These are phyloP conservation scores for Amyelois transitella DNA, from an alignment of 1,140 invertebrate species.

Conservation along the genomic window DNA sequence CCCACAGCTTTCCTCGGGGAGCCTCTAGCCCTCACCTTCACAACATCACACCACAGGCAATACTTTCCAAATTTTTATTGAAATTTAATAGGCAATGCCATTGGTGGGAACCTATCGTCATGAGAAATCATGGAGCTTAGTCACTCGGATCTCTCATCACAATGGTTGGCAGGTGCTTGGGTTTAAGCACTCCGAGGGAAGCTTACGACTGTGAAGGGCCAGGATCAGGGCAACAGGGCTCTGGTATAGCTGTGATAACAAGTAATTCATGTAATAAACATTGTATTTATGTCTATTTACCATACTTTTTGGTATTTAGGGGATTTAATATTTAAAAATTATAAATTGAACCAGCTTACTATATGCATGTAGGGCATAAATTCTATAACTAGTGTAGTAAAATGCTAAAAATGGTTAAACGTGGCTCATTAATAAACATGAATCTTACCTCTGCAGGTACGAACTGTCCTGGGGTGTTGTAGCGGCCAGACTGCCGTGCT, in stretches of 20 bases:
- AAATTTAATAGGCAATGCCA: constrained; percentile 14
- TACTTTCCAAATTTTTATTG: constrained; percentile 9
- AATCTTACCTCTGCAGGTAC: constrained; percentile 47
- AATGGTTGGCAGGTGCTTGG: constrained; percentile 16
- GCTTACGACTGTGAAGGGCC: constrained; percentile 41
- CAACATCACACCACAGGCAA: constrained; percentile 19
- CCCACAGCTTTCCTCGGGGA: constrained; percentile 45
- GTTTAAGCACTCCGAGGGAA: constrained; percentile 42
- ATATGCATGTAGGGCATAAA: no score
- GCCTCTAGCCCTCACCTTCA: constrained; percentile 21
- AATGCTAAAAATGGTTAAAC: no score
- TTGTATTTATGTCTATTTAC: neutral
- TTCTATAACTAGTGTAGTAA: no score
- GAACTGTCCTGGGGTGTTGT: constrained; percentile 50
- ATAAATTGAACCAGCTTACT: no score
- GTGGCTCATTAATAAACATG: no score
- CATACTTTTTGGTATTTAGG: neutral
- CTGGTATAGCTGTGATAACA: constrained; percentile 33
- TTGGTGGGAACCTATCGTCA: constrained; percentile 28
- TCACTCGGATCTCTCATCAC: constrained; percentile 25
- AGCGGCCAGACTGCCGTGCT: constrained; percentile 37
- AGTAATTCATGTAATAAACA: neutral
- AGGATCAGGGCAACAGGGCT: constrained; percentile 35
- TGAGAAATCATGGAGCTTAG: constrained; percentile 19
- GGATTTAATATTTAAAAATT: no score